Percentiles rank a stretch among this genome's conserved stretches.
These are phyloP conservation scores for Hymenochirus boettgeri DNA, from an alignment of 2,113 vertebrate genomes.

Conservation along the genomic window DNA sequence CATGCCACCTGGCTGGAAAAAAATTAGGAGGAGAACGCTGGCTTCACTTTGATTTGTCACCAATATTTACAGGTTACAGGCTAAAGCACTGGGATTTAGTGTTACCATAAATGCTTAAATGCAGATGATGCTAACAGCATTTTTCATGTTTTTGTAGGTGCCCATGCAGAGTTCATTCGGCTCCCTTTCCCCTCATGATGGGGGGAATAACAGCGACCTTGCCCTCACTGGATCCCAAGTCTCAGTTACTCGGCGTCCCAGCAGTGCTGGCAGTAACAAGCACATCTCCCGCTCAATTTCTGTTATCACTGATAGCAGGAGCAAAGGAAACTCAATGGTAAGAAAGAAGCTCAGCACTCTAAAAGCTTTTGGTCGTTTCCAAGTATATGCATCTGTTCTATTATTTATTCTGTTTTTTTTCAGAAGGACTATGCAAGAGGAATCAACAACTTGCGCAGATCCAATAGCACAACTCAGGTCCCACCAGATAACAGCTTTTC, in stretches of 20 bases:
- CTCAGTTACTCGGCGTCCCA: conserved; percentile 65
- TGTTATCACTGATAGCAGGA: conserved; percentile 59
- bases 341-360: too few relatives aligned
- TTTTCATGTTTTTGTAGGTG: background rate
- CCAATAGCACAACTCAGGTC: conserved; percentile 86
- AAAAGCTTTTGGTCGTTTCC: too few relatives aligned
- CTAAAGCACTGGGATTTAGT: too few relatives aligned
- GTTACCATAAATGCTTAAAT: too few relatives aligned
- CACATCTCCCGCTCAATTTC: conserved; percentile 73
- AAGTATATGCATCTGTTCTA: too few relatives aligned
- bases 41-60: too few relatives aligned
- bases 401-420: background rate
- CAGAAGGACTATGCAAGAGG: conserved; percentile 72
- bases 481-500: conserved; percentile 59
- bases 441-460: conserved; percentile 87
- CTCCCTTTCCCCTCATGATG: conserved; percentile 53
- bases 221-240: conserved; percentile 72
- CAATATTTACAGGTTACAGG: too few relatives aligned
- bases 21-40: too few relatives aligned
- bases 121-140: background rate
- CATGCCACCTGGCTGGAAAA: too few relatives aligned
- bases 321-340: conserved; percentile 70
- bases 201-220: conserved; percentile 61
- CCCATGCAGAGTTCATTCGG: conserved; percentile 76
- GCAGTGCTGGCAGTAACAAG: conserved; percentile 66